phyloP scores from a whole-genome alignment of 2,113 vertebrate genomes.

The Catharus bicknelli region DNA sequence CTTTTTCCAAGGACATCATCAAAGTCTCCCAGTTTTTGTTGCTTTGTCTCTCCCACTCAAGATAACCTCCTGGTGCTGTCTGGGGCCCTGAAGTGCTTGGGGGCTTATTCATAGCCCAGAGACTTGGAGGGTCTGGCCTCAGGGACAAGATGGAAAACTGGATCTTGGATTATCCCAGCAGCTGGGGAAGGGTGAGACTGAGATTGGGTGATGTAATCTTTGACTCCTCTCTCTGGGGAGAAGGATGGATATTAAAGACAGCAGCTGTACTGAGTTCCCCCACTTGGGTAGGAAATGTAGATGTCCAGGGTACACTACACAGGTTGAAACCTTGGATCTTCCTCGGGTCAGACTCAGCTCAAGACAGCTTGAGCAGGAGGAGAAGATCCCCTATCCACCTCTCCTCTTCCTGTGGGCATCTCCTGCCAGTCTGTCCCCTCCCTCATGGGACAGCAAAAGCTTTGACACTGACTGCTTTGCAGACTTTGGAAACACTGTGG shows the following conservation, averaged over 20 bases:
- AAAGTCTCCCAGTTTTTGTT: not conserved
- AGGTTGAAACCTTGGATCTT: not conserved
- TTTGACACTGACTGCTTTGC: not conserved
- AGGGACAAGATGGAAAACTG: not conserved
- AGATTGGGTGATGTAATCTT: not conserved
- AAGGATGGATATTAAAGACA: not conserved
- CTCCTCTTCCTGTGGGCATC: not conserved
- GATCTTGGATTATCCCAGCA: not conserved
- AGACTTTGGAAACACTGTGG: not conserved
- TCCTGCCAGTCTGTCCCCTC: not conserved
- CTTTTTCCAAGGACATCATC: not conserved
- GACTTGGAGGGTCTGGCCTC: not conserved
- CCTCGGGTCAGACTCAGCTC: not conserved
- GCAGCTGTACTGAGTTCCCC: not conserved
- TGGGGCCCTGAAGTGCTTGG: not conserved
- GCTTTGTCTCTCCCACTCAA: not conserved
- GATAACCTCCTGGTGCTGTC: not conserved
- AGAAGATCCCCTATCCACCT: not conserved
- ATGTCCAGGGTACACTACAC: not conserved
- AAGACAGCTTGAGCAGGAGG: not conserved
- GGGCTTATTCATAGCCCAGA: not conserved
- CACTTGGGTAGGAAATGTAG: not conserved
- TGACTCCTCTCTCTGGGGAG: not conserved
- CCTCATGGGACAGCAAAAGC: not conserved
- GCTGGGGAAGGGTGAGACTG: not conserved